Evolutionary conservation across 2,797 vertebrate genomes (phyloP).

Genomic region (Scyliorhinus canicula): DNA sequence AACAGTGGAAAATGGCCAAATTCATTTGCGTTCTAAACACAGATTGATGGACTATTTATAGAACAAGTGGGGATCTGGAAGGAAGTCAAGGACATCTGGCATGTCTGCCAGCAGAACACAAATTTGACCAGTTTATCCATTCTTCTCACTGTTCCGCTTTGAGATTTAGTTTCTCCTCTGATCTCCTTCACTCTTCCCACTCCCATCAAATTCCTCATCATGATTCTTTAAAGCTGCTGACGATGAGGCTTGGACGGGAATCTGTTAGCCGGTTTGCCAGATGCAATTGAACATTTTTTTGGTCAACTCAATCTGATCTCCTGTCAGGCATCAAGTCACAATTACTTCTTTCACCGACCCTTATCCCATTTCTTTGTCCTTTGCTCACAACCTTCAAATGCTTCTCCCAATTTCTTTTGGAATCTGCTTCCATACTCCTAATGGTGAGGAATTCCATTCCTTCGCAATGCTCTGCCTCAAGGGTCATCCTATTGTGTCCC

Average conservation of each 20-base stretch:
- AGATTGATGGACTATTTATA: not conserved
- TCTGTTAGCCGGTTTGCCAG: not conserved
- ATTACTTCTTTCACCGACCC: not conserved
- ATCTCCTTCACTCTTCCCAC: not conserved
- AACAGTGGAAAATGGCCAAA: not conserved
- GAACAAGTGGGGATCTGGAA: not conserved
- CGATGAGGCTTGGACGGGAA: not conserved
- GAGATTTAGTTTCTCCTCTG: not conserved
- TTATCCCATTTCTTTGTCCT: not conserved
- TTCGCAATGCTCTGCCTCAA: not conserved
- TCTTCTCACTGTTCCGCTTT: not conserved
- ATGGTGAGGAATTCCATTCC: not conserved
- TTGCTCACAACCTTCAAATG: not conserved
- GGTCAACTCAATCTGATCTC: not conserved
- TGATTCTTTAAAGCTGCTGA: not conserved
- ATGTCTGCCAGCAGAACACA: not conserved
- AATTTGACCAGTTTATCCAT: not conserved
- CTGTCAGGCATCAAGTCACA: not conserved
- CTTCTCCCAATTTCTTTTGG: not conserved
- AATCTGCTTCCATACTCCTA: not conserved
- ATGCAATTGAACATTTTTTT: not conserved
- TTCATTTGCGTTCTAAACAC: conserved; percentile 19
- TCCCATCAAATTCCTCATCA: not conserved
- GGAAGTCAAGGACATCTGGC: not conserved
- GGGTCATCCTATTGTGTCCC: not conserved